phyloP scores from a whole-genome alignment of 2,797 vertebrate species.

The Melanogrammus aeglefinus region DNA sequence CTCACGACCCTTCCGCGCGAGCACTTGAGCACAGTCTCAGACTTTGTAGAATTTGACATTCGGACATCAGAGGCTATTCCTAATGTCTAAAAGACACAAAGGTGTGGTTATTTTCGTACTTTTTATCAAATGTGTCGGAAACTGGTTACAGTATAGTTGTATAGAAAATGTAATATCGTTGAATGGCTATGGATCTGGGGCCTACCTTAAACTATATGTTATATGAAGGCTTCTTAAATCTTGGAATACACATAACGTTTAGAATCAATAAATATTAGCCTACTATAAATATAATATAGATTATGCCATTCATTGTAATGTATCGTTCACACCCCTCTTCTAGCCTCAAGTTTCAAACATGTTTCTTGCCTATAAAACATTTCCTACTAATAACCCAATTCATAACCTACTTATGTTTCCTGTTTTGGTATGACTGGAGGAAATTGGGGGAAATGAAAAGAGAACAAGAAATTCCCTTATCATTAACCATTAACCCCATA shows the following conservation, averaged over 20 bases:
- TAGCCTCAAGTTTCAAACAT: background rate
- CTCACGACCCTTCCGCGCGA: background rate
- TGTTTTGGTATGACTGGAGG: background rate
- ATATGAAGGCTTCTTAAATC: background rate
- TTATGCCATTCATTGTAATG: background rate
- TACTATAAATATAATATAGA: too few species aligned
- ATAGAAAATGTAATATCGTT: background rate
- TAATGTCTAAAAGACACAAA: background rate
- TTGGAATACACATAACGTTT: background rate
- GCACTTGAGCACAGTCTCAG: background rate
- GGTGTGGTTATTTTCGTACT: background rate
- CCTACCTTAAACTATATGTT: too few species aligned
- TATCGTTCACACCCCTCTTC: background rate
- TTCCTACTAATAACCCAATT: too few species aligned
- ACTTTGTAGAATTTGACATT: background rate
- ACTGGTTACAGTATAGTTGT: background rate
- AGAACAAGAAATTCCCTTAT: slow-evolving; percentile 31
- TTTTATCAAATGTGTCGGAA: background rate
- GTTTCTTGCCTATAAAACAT: background rate
- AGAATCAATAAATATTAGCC: background rate
- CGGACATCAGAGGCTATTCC: background rate
- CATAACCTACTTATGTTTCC: background rate
- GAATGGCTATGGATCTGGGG: background rate
- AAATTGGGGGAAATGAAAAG: slow-evolving; percentile 6
- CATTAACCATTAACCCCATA: slow-evolving; percentile 50